phyloP scores from a whole-genome alignment of 2,113 vertebrate species.

The Dendrocopos noguchii region DNA sequence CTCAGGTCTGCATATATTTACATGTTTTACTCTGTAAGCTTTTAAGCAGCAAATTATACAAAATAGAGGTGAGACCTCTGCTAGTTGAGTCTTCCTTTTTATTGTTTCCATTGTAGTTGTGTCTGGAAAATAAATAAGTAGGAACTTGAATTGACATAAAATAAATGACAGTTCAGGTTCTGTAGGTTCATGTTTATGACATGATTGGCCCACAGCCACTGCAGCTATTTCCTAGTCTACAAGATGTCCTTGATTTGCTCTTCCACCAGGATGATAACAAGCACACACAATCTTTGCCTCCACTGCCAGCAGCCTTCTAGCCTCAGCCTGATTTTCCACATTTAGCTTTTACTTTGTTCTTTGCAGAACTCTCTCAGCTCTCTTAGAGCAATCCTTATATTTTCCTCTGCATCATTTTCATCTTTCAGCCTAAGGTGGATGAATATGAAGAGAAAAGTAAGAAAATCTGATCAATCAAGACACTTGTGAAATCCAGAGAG shows the following conservation, averaged over 20 bases:
- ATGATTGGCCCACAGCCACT: constrained; percentile 62
- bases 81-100: constrained; percentile 73
- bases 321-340: neutral
- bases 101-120: constrained; percentile 56
- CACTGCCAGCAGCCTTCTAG: neutral
- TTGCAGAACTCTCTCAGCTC: neutral
- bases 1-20: constrained; percentile 82
- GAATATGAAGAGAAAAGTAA: neutral
- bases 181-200: constrained; percentile 72
- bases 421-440: neutral
- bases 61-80: constrained; percentile 81
- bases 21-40: constrained; percentile 80
- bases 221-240: constrained; percentile 61
- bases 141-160: constrained; percentile 69
- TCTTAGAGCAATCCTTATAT: neutral
- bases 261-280: constrained; percentile 57
- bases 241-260: constrained; percentile 71
- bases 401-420: neutral
- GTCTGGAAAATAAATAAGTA: constrained; percentile 77
- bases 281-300: constrained; percentile 29
- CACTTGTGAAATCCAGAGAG: neutral
- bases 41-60: constrained; percentile 82
- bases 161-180: constrained; percentile 71
- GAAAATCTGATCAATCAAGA: neutral
- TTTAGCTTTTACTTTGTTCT: neutral